Conservation (phyloP, 2,113 vertebrate species). For the Oophaga pumilio region DNA sequence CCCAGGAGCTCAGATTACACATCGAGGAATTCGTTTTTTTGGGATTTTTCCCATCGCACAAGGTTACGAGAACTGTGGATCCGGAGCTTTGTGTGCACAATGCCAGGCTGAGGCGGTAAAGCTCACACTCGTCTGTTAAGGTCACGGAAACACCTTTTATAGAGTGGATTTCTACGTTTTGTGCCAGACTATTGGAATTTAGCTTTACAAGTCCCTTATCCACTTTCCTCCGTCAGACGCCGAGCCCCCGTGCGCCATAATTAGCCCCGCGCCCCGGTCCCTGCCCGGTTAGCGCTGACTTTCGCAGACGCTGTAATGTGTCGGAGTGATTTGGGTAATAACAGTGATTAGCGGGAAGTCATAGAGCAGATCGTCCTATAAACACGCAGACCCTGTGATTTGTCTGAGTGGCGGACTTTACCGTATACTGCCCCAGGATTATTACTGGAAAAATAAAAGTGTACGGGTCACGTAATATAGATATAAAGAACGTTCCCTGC, state of each 20-base stretch:
- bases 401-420: neutral
- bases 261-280: neutral
- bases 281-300: neutral
- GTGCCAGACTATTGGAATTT: neutral
- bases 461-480: no score
- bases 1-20: no score
- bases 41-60: no score
- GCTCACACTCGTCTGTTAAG: neutral
- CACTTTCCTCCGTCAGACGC: neutral
- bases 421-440: neutral
- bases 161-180: neutral
- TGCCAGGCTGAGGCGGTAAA: neutral
- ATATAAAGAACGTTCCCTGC: neutral
- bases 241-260: neutral
- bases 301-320: slow-evolving; percentile 3
- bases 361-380: neutral
- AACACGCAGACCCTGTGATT: slow-evolving; percentile 17
- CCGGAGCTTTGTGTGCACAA: neutral
- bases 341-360: slow-evolving; percentile 37
- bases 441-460: no score
- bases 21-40: no score
- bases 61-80: no score
- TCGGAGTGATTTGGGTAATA: slow-evolving; percentile 44
- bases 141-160: neutral
- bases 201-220: neutral